Evolutionary conservation across 2,888 invertebrate species (phyloP).

Genomic region (Ichneumoninae sp.): DNA sequence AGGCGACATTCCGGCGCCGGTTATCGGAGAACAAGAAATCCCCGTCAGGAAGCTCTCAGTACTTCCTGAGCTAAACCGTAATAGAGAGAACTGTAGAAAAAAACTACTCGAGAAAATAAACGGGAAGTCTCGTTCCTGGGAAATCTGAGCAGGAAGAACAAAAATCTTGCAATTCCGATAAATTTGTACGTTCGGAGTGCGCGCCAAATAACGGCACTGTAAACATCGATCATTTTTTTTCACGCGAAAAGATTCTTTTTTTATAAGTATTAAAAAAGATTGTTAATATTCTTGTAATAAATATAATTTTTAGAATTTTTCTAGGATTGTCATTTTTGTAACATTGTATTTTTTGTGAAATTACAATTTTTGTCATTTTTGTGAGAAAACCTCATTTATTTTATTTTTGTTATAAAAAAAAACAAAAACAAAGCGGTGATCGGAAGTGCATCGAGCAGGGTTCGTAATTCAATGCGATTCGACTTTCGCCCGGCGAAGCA

Average conservation of each 20-base stretch:
- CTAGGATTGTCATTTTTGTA: too few relatives aligned
- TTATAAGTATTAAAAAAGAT: background rate
- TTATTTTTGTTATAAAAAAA: too few relatives aligned
- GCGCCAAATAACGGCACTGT: background rate
- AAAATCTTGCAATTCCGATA: conserved; percentile 47
- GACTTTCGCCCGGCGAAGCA: conserved; percentile 28
- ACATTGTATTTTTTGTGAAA: too few relatives aligned
- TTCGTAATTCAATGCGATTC: background rate
- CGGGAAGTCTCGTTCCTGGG: conserved; percentile 34
- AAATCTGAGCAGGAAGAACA: conserved; percentile 51
- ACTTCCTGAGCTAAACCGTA: conserved; percentile 51
- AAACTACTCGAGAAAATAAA: conserved; percentile 30
- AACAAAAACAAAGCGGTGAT: background rate
- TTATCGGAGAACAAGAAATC: conserved; percentile 40
- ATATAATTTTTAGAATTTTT: too few relatives aligned
- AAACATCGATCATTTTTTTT: background rate
- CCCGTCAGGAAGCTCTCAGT: conserved; percentile 43
- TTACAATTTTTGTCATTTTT: too few relatives aligned
- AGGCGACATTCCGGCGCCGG: conserved; percentile 45
- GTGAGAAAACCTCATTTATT: too few relatives aligned
- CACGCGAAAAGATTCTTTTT: background rate
- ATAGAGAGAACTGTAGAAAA: conserved; percentile 38
- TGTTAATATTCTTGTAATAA: background rate
- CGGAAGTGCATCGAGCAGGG: conserved; percentile 50
- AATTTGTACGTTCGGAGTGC: background rate